A percentile compares a stretch with the other conserved stretches of the same genome.
These are phyloP conservation scores for Phalanger gymnotis DNA, from an alignment of 2,797 vertebrate genomes.

Conservation along the genomic window DNA sequence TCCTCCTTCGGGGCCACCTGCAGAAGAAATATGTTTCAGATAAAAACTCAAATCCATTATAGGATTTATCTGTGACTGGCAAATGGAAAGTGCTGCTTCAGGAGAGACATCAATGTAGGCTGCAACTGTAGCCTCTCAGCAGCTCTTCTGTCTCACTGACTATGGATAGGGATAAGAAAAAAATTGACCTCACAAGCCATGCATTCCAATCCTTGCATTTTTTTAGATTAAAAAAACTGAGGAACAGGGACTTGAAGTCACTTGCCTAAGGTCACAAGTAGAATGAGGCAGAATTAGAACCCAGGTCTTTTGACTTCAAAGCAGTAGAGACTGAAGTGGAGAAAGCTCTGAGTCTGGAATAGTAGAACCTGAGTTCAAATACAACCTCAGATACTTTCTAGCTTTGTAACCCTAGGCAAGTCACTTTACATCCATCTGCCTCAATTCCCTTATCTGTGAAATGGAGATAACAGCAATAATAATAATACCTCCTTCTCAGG, in stretches of 20 bases:
- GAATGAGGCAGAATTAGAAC: not conserved
- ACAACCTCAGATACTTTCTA: not conserved
- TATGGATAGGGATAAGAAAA: not conserved
- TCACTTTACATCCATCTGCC: not conserved
- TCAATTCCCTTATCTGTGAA: not conserved
- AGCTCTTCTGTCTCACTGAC: not conserved
- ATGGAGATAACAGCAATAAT: not conserved
- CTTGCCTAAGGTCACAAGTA: not conserved
- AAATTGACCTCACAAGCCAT: not conserved
- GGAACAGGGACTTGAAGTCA: not conserved
- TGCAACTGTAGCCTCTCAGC: not conserved
- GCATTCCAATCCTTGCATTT: not conserved
- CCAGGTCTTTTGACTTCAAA: not conserved
- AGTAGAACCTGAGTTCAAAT: not conserved
- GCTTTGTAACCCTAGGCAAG: not conserved
- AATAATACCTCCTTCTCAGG: not conserved
- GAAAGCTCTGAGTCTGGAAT: not conserved
- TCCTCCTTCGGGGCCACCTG: constrained; percentile 29
- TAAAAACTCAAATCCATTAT: constrained; percentile 51
- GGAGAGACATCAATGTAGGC: not conserved
- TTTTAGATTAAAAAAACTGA: not conserved
- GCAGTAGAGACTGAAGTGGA: no score
- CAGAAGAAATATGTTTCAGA: constrained; percentile 40
- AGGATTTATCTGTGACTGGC: not conserved
- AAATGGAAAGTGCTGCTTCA: not conserved